Percentiles rank a stretch among this genome's conserved stretches.
phyloP scores from a whole-genome alignment of 2,888 invertebrate genomes.

The Ennomos fuscantarius region DNA sequence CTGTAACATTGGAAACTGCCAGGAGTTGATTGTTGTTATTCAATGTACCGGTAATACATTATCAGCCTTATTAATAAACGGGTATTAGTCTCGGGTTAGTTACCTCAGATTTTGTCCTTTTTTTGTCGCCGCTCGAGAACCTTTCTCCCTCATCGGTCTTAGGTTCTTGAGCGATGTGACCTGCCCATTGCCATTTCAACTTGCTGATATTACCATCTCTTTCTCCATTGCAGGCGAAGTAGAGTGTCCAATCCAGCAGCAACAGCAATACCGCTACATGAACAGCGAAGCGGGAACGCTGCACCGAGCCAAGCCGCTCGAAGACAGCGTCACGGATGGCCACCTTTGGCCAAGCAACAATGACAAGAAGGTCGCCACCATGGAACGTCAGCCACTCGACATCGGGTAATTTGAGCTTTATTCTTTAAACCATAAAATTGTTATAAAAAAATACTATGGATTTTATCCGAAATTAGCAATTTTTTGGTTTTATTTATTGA shows the following conservation, averaged over 20 bases:
- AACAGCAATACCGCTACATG: slow-evolving; percentile 84
- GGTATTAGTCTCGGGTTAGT: too few species aligned
- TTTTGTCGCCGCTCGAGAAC: too few species aligned
- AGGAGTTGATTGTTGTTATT: slow-evolving; percentile 18
- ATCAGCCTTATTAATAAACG: too few species aligned
- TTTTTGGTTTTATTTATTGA: too few species aligned
- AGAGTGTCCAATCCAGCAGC: slow-evolving; percentile 83
- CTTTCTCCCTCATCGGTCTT: too few species aligned
- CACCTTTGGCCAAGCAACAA: slow-evolving; percentile 82
- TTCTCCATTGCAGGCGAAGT: slow-evolving; percentile 71
- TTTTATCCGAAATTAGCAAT: too few species aligned
- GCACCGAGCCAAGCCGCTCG: slow-evolving; percentile 77
- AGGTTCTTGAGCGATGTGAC: too few species aligned
- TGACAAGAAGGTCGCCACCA: slow-evolving; percentile 77
- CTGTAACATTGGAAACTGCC: slow-evolving; percentile 10
- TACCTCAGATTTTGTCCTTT: too few species aligned
- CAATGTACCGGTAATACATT: slow-evolving; percentile 11
- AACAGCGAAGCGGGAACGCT: slow-evolving; percentile 81
- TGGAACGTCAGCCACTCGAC: slow-evolving; percentile 79
- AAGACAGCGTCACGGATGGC: slow-evolving; percentile 80
- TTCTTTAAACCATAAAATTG: neutral
- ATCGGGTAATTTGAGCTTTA: slow-evolving; percentile 65
- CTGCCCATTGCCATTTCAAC: too few species aligned
- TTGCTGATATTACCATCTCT: neutral
- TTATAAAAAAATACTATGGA: too few species aligned